phyloP scores from a whole-genome alignment of 1,140 invertebrate genomes.

The Brachionus rubens region DNA sequence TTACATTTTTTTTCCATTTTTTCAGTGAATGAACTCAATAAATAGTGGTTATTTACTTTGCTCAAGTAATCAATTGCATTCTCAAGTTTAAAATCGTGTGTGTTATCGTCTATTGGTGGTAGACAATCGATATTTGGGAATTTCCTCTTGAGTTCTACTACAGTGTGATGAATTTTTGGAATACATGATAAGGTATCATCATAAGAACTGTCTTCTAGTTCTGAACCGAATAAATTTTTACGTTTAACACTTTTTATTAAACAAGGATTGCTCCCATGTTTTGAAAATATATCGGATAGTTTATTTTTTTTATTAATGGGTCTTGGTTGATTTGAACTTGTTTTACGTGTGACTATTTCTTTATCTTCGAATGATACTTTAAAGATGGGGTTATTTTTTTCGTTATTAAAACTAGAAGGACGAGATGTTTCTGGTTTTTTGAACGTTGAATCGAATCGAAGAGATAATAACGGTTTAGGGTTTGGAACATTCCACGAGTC shows the following conservation, averaged over 20 bases:
- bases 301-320: background rate
- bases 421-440: too few relatives aligned
- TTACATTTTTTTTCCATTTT: slow-evolving; percentile 18
- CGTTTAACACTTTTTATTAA: background rate
- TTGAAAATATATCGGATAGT: background rate
- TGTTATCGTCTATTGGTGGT: background rate
- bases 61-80: background rate
- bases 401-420: too few relatives aligned
- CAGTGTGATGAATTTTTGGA: background rate
- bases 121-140: background rate
- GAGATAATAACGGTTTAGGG: too few relatives aligned
- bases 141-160: background rate
- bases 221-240: slow-evolving; percentile 30
- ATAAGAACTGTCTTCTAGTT: background rate
- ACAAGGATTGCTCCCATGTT: background rate
- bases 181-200: background rate
- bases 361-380: slow-evolving; percentile 6
- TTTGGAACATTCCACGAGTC: too few relatives aligned
- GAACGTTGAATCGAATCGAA: too few relatives aligned
- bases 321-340: background rate
- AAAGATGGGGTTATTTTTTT: background rate
- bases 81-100: background rate
- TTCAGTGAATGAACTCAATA: background rate
- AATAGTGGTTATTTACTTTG: background rate
- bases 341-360: background rate